phyloP scores from a whole-genome alignment of 2,113 vertebrate genomes.

The Vulpes ferrilata region DNA sequence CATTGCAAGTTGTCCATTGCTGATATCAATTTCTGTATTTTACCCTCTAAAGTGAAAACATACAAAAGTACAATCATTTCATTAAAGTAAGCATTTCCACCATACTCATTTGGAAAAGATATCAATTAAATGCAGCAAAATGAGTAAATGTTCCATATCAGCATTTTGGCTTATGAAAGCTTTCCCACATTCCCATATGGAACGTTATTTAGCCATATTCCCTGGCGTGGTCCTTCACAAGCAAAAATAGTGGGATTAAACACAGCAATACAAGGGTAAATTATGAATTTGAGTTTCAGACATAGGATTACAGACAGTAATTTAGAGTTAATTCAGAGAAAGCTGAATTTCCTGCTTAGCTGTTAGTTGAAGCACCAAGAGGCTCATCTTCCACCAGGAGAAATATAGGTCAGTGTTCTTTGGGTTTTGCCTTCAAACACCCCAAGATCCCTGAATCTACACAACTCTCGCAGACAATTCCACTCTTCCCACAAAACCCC shows the following conservation, averaged over 20 bases:
- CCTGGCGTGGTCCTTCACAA: not conserved
- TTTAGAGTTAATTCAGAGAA: slow-evolving; percentile 1
- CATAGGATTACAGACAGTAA: not conserved
- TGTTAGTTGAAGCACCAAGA: slow-evolving; percentile 7
- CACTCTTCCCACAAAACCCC: not conserved
- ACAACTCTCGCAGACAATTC: not conserved
- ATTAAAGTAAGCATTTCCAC: not conserved
- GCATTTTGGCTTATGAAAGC: not conserved
- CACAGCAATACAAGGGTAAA: not conserved
- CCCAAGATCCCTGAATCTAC: slow-evolving; percentile 35
- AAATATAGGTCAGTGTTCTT: slow-evolving; percentile 47
- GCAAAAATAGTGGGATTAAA: not conserved
- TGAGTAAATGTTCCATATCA: not conserved
- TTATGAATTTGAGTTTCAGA: not conserved
- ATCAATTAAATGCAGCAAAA: not conserved
- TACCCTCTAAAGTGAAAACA: not conserved
- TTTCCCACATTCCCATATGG: not conserved
- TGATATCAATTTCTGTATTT: not conserved
- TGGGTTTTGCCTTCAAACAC: slow-evolving; percentile 39
- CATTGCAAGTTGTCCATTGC: not conserved
- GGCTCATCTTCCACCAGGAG: not conserved
- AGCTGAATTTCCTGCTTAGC: not conserved
- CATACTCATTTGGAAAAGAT: not conserved
- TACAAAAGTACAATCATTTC: not conserved
- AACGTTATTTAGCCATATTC: not conserved